These are phyloP conservation scores for Lerema accius DNA, from an alignment of 1,140 invertebrate species.

Conservation along the genomic window DNA sequence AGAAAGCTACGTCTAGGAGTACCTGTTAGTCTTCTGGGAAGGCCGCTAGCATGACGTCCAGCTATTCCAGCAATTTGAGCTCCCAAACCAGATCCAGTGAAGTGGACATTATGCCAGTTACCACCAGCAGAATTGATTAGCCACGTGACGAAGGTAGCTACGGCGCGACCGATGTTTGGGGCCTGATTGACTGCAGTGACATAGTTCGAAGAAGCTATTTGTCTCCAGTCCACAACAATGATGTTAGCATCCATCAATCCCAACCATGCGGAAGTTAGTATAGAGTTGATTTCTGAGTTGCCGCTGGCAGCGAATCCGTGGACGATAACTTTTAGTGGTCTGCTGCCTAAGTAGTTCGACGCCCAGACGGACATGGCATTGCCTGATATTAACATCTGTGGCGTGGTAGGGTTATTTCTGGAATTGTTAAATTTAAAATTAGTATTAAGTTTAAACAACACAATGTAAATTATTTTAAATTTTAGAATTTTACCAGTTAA, in stretches of 20 bases:
- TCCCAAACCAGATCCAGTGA: conserved; percentile 94
- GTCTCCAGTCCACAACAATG: conserved; percentile 86
- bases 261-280: conserved; percentile 66
- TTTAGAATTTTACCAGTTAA: no score
- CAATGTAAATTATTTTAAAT: no score
- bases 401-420: conserved; percentile 49
- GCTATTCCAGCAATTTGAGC: conserved; percentile 95
- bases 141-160: conserved; percentile 76
- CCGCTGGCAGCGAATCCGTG: conserved; percentile 62
- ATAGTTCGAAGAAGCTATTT: conserved; percentile 81
- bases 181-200: conserved; percentile 76
- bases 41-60: conserved; percentile 39
- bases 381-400: conserved; percentile 49
- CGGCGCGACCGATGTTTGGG: conserved; percentile 61
- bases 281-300: conserved; percentile 42
- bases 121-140: conserved; percentile 57
- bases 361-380: conserved; percentile 47
- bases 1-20: no score
- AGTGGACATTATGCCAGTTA: conserved; percentile 85
- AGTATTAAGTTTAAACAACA: no score
- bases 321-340: conserved; percentile 50
- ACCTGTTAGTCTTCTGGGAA: not conserved
- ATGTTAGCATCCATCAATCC: conserved; percentile 82
- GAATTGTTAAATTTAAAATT: no score
- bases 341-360: conserved; percentile 50